Base-by-base conservation (phyloP, 2,113 vertebrate species). In the Reinhardtius hippoglossoides region DNA sequence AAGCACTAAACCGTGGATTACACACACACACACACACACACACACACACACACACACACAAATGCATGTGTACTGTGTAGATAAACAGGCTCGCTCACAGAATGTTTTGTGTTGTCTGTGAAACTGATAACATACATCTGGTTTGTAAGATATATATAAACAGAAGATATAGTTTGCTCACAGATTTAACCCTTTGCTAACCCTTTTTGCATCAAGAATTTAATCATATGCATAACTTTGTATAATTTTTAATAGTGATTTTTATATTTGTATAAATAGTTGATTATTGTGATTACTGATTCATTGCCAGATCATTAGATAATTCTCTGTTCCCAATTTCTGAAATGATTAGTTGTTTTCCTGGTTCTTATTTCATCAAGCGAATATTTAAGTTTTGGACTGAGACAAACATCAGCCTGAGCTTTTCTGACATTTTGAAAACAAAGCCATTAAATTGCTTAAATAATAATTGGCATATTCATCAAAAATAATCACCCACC, bases 1-100 rank as follows among this genome's bases (percentile, higher is more conserved):
- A 80, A 63, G 72, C 83, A 79, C 61, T 85, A 67, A 84, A 76
- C 74, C 68, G 70, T 37, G 80, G 76, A 78, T 86, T 69, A 76
- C 81, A 83, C 16, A 37, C 65, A 60, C 13, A 20, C 9, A 48
- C 15, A 21, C 58, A 26, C 55, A 24, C 60, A 24, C 13, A 20
- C 9, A 20, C 23, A 52, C 37, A 56, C 67, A 69, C 20, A 20
- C 9, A 48, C 15, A 21, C 58, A 26, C 55, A 24, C 60, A 24
- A 6, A 77, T 68, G 72, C 67, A 74, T 1, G 66, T 27, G 12
- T 16, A 50, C 40, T 20, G 24, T 27, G 56, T 26, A 56, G 52
- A 73, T 12, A 63, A 44, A 66, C 15, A 71, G 24, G 52, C 52
- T 54, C 37, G 26, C 27, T 60, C 40, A 59, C 31, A 54, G 50